phyloP scores from a whole-genome alignment of 2,113 vertebrate species.

The Pyxicephalus adspersus region DNA sequence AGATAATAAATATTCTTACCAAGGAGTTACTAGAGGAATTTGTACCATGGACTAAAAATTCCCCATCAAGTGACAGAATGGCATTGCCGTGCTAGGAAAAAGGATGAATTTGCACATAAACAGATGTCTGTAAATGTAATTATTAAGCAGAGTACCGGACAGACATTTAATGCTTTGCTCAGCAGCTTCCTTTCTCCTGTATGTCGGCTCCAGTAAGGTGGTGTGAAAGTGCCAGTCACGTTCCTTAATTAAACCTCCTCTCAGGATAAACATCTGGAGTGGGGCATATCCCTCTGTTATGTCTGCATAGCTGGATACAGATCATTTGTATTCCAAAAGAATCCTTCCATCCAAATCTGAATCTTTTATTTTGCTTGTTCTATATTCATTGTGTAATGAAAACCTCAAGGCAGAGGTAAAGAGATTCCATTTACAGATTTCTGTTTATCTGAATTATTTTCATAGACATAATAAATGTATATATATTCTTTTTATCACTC shows the following conservation, averaged over 20 bases:
- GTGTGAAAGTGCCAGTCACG: conserved; percentile 66
- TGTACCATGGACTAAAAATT: too few species aligned
- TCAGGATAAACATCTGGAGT: conserved; percentile 68
- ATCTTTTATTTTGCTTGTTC: too few species aligned
- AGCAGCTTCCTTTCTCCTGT: conserved; percentile 34
- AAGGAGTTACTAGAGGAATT: too few species aligned
- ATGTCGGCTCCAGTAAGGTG: conserved; percentile 61
- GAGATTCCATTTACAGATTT: too few species aligned
- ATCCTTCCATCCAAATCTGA: conserved; percentile 67
- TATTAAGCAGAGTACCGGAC: conserved; percentile 10
- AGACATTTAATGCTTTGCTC: conserved; percentile 42
- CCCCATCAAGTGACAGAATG: neutral
- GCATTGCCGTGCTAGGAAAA: neutral
- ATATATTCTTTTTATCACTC: too few species aligned
- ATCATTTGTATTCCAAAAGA: conserved; percentile 65
- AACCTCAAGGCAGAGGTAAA: too few species aligned
- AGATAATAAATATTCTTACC: too few species aligned
- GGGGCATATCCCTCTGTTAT: conserved; percentile 57
- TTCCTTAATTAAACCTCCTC: conserved; percentile 69
- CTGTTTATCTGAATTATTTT: too few species aligned
- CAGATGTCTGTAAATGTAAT: conserved; percentile 48
- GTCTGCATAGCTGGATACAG: conserved; percentile 60
- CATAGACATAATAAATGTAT: too few species aligned
- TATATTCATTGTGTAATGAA: too few species aligned
- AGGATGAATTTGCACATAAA: conserved; percentile 9